These are phyloP conservation scores for Dreissena rostriformis DNA, from an alignment of 1,140 invertebrate species.

Conservation along the genomic window DNA sequence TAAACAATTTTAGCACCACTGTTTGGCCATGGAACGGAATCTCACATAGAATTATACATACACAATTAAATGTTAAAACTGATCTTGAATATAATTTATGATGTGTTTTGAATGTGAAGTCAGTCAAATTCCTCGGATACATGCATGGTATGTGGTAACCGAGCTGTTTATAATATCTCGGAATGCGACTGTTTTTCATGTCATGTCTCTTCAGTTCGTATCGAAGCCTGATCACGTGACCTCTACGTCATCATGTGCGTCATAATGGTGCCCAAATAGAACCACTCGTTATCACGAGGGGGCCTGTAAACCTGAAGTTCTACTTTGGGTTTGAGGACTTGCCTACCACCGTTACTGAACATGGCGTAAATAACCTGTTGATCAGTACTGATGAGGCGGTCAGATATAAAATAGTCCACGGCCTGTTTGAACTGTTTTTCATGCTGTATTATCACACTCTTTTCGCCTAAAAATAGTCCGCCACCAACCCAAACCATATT, in stretches of 20 bases:
- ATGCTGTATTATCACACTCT: constrained; percentile 56
- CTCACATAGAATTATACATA: too few species aligned
- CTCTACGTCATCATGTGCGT: background rate
- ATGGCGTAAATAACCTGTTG: constrained; percentile 73
- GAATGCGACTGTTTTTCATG: too few species aligned
- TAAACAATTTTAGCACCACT: too few species aligned
- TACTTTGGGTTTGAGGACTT: constrained; percentile 59
- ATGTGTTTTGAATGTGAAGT: too few species aligned
- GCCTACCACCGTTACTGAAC: constrained; percentile 59
- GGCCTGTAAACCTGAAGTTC: constrained; percentile 67
- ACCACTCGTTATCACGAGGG: constrained; percentile 54
- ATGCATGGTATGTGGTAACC: too few species aligned
- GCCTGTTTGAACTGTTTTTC: constrained; percentile 66
- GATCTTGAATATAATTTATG: too few species aligned
- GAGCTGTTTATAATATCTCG: too few species aligned
- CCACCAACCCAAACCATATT: constrained; percentile 63
- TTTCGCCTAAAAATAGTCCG: constrained; percentile 55
- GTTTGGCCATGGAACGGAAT: too few species aligned
- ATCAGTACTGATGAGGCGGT: constrained; percentile 70
- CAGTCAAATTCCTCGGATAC: too few species aligned
- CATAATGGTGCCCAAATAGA: constrained; percentile 67
- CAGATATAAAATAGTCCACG: constrained; percentile 64
- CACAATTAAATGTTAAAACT: too few species aligned
- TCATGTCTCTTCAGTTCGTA: too few species aligned
- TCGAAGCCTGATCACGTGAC: background rate